A percentile compares a stretch with the other conserved stretches of the same genome.
phyloP scores from a whole-genome alignment of 2,888 invertebrate genomes.

The Lycocerus yunnanus region DNA sequence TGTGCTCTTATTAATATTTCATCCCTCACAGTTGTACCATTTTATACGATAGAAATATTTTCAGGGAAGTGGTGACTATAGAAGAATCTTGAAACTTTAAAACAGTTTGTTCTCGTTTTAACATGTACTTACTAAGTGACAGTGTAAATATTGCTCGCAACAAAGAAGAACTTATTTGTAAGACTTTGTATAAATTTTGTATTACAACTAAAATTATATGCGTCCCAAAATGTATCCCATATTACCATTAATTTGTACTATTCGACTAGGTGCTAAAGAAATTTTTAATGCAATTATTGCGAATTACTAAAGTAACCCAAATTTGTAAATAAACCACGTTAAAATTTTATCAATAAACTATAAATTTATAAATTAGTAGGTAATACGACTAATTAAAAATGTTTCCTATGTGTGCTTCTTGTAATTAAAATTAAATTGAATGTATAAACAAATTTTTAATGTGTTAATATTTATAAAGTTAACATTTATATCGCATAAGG shows the following conservation, averaged over 20 bases:
- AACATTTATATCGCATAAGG: conserved; percentile 4
- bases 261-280: neutral
- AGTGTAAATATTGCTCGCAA: conserved; percentile 16
- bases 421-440: neutral
- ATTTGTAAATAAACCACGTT: neutral
- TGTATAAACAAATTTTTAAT: conserved; percentile 3
- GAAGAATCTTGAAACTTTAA: conserved; percentile 6
- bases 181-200: neutral
- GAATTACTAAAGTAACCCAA: neutral
- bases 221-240: neutral
- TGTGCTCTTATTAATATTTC: neutral
- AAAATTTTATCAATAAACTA: neutral
- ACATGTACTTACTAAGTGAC: conserved; percentile 25
- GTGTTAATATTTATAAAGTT: neutral
- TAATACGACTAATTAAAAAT: neutral
- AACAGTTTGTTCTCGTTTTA: neutral
- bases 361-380: neutral
- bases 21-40: neutral
- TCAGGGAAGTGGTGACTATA: conserved; percentile 10
- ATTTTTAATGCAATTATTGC: neutral
- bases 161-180: neutral
- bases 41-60: neutral
- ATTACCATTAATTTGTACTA: neutral
- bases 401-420: neutral
- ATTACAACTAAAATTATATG: neutral